Evolutionary conservation across 2,888 invertebrate genomes (phyloP), one percentile per base, ranked within the genome.

Genomic region (Unio delphinus): DNA sequence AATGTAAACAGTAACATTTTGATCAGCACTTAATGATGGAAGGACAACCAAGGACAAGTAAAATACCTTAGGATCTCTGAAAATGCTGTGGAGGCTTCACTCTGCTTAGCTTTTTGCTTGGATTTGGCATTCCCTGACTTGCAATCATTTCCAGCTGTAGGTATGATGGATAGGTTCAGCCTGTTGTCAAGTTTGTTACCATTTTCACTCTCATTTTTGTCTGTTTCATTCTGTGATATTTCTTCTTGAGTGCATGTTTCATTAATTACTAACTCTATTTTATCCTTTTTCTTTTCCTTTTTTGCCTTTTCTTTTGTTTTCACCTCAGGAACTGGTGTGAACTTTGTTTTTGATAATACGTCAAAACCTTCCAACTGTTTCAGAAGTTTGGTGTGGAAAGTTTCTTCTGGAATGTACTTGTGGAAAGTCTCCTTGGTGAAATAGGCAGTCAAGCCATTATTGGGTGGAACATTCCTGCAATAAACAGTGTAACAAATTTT

Each of bases 401-500:
- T 74, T n/a, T 79, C 80, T 28, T 68, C 70, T 1, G 76, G 75
- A 11, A 79, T 58, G 59, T 79, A 72, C n/a, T 68, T 69, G 0
- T 61, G 56, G 62, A 74, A 84, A 11, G 70, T 75, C 57, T 76
- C 80, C 64, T 83, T 82, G 18, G 80, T 77, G 64, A 83, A 83
- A 70, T 81, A 84, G 18, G 70, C 70, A 18, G 65, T 67, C 23
- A 69, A 68, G 23, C 83, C 83, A 80, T 84, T 84, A 23, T 69
- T 76, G 26, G 71, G 64, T 58, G 67, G 64, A 15, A 55, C 55
- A 65, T 72, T 72, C 76, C 76, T 76, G 61, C 18, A 74, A 72
- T 26, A 61, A 18, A 55, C 60, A 55, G 54, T 45, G 45, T 45
- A 45, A 45, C 3, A 3, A 15, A 45, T 45, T 45, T 15, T 11